phyloP scores from a whole-genome alignment of 2,797 vertebrate genomes.

The Cryptoprocta ferox region DNA sequence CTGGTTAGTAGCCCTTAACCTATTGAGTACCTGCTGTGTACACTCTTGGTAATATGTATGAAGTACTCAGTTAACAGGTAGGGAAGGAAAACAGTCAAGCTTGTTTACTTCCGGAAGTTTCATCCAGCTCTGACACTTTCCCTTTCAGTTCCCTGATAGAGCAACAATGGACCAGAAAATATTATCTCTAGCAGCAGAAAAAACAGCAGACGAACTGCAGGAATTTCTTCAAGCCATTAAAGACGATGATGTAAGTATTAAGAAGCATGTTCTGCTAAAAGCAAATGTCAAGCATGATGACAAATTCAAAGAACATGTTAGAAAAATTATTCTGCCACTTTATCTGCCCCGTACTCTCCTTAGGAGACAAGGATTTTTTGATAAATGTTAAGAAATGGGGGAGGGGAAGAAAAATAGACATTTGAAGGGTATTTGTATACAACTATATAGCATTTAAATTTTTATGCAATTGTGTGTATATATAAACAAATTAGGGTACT shows the following conservation, averaged over 20 bases:
- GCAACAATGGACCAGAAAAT: slow-evolving; percentile 85
- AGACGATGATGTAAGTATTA: slow-evolving; percentile 79
- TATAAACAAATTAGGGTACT: background rate
- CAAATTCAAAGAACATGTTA: background rate
- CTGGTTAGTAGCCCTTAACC: background rate
- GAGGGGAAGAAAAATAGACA: background rate
- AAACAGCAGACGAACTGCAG: slow-evolving; percentile 76
- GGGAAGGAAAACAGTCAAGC: background rate
- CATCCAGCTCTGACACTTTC: background rate
- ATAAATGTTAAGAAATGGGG: background rate
- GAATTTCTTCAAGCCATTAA: slow-evolving; percentile 76
- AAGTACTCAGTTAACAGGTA: background rate
- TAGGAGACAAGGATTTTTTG: background rate
- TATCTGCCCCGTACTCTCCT: background rate
- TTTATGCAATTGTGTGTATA: background rate
- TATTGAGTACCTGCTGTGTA: background rate
- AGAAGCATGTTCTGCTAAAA: background rate
- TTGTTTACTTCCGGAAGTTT: background rate
- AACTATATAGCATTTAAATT: background rate
- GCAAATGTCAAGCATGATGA: background rate
- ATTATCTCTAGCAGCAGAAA: slow-evolving; percentile 79
- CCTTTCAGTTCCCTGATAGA: slow-evolving; percentile 26
- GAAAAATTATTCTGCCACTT: background rate
- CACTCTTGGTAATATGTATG: background rate
- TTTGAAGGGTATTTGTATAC: background rate